Evolutionary conservation across 2,113 vertebrate genomes (phyloP).

Genomic region (Gadus chalcogrammus): DNA sequence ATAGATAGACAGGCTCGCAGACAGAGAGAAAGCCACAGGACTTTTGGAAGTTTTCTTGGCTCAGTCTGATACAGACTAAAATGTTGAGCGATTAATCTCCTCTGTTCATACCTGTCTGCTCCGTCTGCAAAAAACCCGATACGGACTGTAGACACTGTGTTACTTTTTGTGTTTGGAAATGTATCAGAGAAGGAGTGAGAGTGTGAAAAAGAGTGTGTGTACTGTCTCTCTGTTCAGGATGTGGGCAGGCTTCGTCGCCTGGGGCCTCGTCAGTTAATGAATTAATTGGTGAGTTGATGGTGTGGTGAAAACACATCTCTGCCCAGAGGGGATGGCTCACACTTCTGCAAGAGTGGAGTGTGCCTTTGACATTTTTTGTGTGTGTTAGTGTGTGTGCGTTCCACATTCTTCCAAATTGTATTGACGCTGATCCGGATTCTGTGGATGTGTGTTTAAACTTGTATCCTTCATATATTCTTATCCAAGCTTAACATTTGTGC

Average conservation of each 20-base stretch:
- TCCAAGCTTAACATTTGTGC: too few species aligned
- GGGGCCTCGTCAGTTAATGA: slow-evolving; percentile 56
- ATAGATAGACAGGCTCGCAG: slow-evolving; percentile 5
- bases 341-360: slow-evolving; percentile 7
- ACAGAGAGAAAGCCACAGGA: slow-evolving; percentile 1
- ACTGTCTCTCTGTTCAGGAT: not conserved
- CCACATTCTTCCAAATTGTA: too few species aligned
- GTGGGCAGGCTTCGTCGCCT: slow-evolving; percentile 27
- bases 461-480: too few species aligned
- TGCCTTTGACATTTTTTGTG: slow-evolving; percentile 40
- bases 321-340: slow-evolving; percentile 35
- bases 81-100: slow-evolving; percentile 1
- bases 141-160: not conserved
- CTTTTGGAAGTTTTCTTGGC: not conserved
- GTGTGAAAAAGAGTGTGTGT: not conserved
- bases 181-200: not conserved
- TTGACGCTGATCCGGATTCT: too few species aligned
- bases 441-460: too few species aligned
- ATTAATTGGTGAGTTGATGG: slow-evolving; percentile 60
- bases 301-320: slow-evolving; percentile 52
- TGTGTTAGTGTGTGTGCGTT: too few species aligned
- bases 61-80: not conserved
- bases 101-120: slow-evolving; percentile 30
- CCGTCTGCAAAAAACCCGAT: not conserved
- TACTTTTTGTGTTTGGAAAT: not conserved